phyloP scores from a whole-genome alignment of 2,797 vertebrate genomes.

The Mionectes olivaceus region DNA sequence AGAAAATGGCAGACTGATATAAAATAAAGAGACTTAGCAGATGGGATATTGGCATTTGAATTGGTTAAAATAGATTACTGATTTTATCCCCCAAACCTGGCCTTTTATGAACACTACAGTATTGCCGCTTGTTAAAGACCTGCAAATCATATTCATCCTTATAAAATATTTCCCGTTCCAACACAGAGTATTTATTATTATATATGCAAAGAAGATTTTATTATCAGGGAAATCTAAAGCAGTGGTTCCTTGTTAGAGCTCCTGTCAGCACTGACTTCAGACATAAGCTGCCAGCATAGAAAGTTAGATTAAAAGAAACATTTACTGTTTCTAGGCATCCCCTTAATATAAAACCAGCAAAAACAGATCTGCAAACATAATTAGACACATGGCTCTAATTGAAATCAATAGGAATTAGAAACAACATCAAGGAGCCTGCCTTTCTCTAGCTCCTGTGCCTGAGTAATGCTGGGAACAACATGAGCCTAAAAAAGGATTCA shows the following conservation, averaged over 20 bases:
- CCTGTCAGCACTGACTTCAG: constrained; percentile 8
- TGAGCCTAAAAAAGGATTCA: background rate
- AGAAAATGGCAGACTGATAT: constrained; percentile 84
- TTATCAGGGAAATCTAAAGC: background rate
- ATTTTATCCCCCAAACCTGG: constrained; percentile 74
- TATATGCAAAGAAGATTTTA: background rate
- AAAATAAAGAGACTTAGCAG: constrained; percentile 83
- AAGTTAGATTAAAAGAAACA: constrained; percentile 17
- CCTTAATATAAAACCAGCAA: background rate
- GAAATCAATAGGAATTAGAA: constrained; percentile 24
- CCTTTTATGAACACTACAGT: constrained; percentile 65
- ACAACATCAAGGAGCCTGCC: background rate
- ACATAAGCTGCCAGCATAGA: background rate
- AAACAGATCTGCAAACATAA: background rate
- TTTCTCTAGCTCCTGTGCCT: background rate
- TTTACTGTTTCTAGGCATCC: constrained; percentile 9
- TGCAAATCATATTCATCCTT: background rate
- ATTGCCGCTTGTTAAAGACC: background rate
- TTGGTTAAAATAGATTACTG: constrained; percentile 80
- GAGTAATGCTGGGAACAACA: background rate
- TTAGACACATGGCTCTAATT: background rate
- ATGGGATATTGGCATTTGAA: constrained; percentile 83
- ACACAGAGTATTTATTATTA: background rate
- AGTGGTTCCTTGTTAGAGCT: background rate
- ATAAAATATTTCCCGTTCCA: background rate